These are phyloP conservation scores for Zosterops pallidus DNA, from an alignment of 2,113 vertebrate species.

Conservation along the genomic window DNA sequence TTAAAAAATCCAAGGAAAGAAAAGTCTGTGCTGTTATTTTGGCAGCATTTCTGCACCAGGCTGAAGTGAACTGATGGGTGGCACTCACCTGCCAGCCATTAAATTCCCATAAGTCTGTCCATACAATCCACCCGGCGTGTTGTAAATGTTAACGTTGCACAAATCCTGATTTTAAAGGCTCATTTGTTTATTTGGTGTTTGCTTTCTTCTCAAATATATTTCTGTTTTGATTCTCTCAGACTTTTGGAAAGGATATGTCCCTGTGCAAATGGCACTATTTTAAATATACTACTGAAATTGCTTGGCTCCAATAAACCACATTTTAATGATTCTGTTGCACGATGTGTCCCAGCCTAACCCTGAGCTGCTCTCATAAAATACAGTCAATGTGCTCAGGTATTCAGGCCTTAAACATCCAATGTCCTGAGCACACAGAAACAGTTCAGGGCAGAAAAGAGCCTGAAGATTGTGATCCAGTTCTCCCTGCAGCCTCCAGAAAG, in stretches of 20 bases:
- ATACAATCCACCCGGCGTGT: background rate
- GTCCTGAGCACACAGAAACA: background rate
- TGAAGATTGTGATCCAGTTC: background rate
- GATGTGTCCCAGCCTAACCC: background rate
- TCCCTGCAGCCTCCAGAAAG: background rate
- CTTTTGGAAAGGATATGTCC: background rate
- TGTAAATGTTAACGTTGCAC: background rate
- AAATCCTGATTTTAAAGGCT: background rate
- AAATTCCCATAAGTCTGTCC: background rate
- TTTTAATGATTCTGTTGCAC: background rate
- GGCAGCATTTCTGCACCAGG: background rate
- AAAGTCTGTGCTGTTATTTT: background rate
- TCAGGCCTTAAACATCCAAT: background rate
- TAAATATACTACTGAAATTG: background rate
- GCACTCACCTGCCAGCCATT: background rate
- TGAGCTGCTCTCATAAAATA: background rate
- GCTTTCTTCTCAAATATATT: background rate
- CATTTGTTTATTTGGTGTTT: background rate
- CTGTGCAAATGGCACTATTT: background rate
- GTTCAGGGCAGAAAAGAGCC: background rate
- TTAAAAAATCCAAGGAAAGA: background rate
- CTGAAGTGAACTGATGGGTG: background rate
- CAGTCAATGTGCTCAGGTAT: background rate
- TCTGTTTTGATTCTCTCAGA: background rate
- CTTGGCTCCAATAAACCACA: background rate